Percentiles rank a stretch among this genome's conserved stretches.
Conservation (phyloP, 64 coral and sea anemone species). For the Acropora yongei region DNA sequence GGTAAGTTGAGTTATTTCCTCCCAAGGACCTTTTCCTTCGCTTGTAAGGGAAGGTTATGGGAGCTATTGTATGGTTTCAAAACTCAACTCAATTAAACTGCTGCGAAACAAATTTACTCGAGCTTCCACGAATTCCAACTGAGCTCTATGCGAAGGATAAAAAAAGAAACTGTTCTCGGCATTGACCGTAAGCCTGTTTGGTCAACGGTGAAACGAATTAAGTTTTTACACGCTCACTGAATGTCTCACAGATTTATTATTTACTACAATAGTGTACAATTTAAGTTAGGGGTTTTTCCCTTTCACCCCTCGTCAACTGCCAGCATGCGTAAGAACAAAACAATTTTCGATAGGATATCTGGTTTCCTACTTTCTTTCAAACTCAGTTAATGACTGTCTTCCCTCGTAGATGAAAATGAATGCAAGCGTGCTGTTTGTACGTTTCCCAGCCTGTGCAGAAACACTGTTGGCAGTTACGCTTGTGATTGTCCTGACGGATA, state of each 20-base stretch:
- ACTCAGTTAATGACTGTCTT: not conserved
- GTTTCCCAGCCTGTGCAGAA: slow-evolving; percentile 96
- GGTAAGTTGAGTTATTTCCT: slow-evolving; percentile 17
- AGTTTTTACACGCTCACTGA: not conserved
- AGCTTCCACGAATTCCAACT: not conserved
- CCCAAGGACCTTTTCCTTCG: too few species aligned
- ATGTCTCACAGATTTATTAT: not conserved
- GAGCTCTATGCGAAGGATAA: not conserved
- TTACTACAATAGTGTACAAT: too few species aligned
- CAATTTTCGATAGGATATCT: not conserved
- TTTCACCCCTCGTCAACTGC: not conserved
- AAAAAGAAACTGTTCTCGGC: too few species aligned
- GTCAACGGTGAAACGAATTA: not conserved
- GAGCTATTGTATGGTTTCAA: too few species aligned
- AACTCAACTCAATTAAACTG: too few species aligned
- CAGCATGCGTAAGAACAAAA: too few species aligned
- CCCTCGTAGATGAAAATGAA: slow-evolving; percentile 89
- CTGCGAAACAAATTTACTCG: not conserved
- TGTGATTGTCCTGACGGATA: slow-evolving; percentile 97
- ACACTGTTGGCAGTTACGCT: slow-evolving; percentile 86
- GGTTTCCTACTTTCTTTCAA: not conserved
- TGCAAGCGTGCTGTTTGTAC: slow-evolving; percentile 81
- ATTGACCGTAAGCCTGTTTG: not conserved
- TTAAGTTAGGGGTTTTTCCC: too few species aligned
- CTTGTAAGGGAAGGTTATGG: too few species aligned